phyloP scores from a whole-genome alignment of 2,888 invertebrate genomes.

The Sepioteuthis lessoniana region DNA sequence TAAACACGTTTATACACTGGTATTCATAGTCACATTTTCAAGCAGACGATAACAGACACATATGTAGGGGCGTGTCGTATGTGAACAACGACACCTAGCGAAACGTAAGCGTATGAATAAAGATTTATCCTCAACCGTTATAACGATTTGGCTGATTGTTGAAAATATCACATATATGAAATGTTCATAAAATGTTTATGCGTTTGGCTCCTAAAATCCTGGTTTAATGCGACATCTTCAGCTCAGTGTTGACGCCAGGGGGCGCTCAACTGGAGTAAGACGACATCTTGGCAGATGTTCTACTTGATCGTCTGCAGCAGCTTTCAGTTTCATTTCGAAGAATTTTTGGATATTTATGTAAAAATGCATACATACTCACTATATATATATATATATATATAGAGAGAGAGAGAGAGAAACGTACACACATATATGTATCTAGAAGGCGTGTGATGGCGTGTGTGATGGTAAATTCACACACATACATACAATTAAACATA shows the following conservation, averaged over 20 bases:
- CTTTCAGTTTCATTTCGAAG: background rate
- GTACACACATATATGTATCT: too few relatives aligned
- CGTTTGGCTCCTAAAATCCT: background rate
- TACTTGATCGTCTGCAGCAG: background rate
- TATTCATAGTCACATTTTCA: too few relatives aligned
- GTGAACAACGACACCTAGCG: background rate
- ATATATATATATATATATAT: background rate
- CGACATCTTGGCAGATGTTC: slow-evolving; percentile 33
- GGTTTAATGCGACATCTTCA: slow-evolving; percentile 17
- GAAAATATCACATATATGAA: background rate
- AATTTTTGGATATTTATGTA: background rate
- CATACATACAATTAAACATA: too few relatives aligned
- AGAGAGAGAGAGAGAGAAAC: too few relatives aligned
- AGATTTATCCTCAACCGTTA: background rate
- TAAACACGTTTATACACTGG: too few relatives aligned
- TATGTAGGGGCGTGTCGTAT: background rate
- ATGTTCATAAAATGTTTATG: background rate
- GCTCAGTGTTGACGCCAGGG: background rate
- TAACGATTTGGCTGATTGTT: background rate
- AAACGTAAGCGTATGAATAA: background rate
- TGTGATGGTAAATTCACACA: too few relatives aligned
- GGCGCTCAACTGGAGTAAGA: background rate
- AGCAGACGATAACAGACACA: too few relatives aligned
- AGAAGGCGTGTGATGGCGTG: too few relatives aligned
- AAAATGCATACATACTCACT: too few relatives aligned